Conservation (phyloP, 2,113 vertebrate genomes). For the Typhlomys cinereus region DNA sequence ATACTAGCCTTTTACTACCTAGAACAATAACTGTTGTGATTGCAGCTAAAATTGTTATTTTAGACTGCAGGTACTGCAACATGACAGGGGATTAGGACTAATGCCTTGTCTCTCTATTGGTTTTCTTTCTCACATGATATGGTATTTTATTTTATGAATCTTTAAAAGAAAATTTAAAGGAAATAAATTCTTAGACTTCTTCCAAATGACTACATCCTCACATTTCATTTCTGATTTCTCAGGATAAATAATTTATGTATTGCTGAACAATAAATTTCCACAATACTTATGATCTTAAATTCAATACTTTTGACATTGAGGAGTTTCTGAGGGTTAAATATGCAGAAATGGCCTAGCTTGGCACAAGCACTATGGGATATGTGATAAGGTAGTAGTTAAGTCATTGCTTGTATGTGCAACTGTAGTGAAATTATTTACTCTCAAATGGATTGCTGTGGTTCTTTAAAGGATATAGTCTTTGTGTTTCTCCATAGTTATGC, state of each 20-base stretch:
- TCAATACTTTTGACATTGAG: not conserved
- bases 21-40: too few relatives aligned
- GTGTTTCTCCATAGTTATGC: not conserved
- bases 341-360: not conserved
- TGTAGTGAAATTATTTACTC: not conserved
- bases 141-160: too few relatives aligned
- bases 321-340: not conserved
- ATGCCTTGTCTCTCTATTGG: not conserved
- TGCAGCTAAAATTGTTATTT: too few relatives aligned
- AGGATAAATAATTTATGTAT: not conserved
- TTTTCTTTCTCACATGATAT: not conserved
- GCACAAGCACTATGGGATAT: not conserved
- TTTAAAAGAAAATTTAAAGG: not conserved
- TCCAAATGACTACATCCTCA: not conserved
- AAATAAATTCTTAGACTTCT: not conserved
- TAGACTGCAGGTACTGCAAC: not conserved
- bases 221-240: not conserved
- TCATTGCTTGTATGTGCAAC: not conserved
- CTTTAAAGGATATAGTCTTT: not conserved
- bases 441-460: too few relatives aligned
- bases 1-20: not conserved
- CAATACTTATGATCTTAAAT: not conserved
- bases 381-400: not conserved
- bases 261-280: not conserved
- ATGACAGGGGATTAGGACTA: not conserved